Evolutionary conservation across 1,140 invertebrate genomes (phyloP), one percentile per base, ranked within the genome.

Genomic region (Achatina immaculata): DNA sequence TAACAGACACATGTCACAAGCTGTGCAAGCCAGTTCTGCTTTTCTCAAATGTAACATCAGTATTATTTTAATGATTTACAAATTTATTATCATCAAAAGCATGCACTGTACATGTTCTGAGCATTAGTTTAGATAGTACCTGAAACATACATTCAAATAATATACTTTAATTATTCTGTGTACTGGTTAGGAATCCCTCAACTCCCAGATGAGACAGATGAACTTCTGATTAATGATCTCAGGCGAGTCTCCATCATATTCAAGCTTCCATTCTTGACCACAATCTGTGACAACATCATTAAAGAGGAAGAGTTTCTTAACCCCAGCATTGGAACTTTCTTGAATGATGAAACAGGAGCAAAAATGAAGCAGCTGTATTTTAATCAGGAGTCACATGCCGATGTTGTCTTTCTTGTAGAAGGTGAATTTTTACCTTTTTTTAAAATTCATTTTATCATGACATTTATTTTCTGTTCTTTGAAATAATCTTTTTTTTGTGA

Each of bases 281-380:
- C 86, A 11, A 88, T 90, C 21, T 90, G 89, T 78, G 55, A 72
- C 40, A 90, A 90, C 65, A 76, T 86, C 34, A 14, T 84, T 14
- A 88, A 80, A 14, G 88, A 89, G 16, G 84, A 90, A 73, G 89
- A 90, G 14, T 89, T 90, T 69, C 81, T 90, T 21, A 90, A 90
- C 76, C 89, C 89, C 4, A 90, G 89, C 77, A 90, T 90, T 51
- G 88, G 89, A 0, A 90, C 89, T 6, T 90, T 83, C 75, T 84
- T 90, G 11, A 89, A 87, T 83, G 89, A 90, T 78, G 83, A 87
- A 66, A 88, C 87, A 0, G 89, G 86, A 42, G 82, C 87, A 21
- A 83, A 79, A 65, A 86, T 90, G 84, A 90, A 90, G 79, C 45
- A 87, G 28, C 48, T 89, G 7, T 89, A 87, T 62, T 83, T 89